Evolutionary conservation across 2,888 invertebrate species (phyloP).

Genomic region (Sabellastarte sp.): DNA sequence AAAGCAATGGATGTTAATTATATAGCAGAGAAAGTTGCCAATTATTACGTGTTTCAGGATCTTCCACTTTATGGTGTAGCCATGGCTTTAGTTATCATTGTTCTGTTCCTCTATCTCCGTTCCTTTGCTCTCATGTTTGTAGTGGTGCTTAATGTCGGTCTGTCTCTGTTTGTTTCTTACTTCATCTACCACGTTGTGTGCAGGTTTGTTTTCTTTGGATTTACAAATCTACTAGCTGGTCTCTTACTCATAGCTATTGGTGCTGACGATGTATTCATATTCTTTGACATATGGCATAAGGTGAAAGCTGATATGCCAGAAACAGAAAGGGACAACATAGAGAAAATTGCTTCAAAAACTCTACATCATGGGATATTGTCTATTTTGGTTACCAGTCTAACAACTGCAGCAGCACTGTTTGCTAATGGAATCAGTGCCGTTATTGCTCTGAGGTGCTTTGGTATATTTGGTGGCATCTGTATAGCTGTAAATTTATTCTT

Average conservation of each 20-base stretch:
- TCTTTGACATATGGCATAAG: neutral
- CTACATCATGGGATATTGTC: conserved; percentile 83
- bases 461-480: conserved; percentile 82
- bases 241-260: neutral
- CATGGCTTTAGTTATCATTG: neutral
- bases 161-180: neutral
- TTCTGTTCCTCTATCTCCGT: neutral
- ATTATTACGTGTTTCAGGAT: neutral
- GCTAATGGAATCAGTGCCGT: conserved; percentile 88
- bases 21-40: too few species aligned
- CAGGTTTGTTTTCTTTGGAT: neutral
- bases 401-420: conserved; percentile 91
- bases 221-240: neutral
- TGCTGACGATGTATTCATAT: neutral
- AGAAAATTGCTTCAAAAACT: conserved; percentile 66
- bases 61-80: neutral
- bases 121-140: neutral
- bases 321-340: conserved; percentile 52
- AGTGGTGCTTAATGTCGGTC: neutral
- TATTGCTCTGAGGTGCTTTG: conserved; percentile 78
- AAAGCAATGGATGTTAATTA: too few species aligned
- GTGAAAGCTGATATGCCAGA: neutral
- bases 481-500: conserved; percentile 86
- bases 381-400: conserved; percentile 92
- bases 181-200: neutral